Base-by-base conservation (phyloP, 2,888 invertebrate genomes). In the Hydroisotoma schaefferi region DNA sequence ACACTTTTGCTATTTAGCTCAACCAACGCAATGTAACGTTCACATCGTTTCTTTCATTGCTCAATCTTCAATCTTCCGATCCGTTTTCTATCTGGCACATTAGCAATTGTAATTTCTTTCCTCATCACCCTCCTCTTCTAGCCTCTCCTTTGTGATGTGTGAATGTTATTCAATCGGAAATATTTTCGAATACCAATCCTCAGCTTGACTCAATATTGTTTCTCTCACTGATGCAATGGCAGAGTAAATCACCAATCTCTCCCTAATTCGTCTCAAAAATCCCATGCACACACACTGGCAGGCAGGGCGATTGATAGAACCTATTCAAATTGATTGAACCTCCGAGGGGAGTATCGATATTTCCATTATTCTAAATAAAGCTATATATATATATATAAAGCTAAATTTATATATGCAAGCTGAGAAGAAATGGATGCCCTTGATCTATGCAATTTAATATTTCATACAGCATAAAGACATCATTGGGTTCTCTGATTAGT, bases 91-190 rank as follows among this genome's bases (percentile, higher is more conserved):
- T 56, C 51, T 64, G 55, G 46, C 51, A 60, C 59, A 66, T 66
- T 66, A 63, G 65, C 65, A 66, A 66, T 66, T 66, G 66, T 66
- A 63, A 66, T 66, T 60, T 59, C 52, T 61, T 55, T 55, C 58
- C 65, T 59, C 53, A 44, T 46, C 52, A 49, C 47, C 55, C 56
- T 53, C 57, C 58, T 49, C 38, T 23, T 53, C 43, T 20, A 23
- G 23, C 46, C 25, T 23, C 33, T 33, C 8, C 8, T 33, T 33
- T n/a, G 33, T 33, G 33, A 15, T 10, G 8, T 33, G 33, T 15
- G 33, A 10, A 33, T 33, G 15, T 33, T 29, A 49, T 53, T 63
- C 55, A 48, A 47, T 59, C 38, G 54, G 46, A 54, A 59, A 54
- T 40, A 47, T 26, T n/a, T n/a, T n/a, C n/a, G n/a, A n/a, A n/a